Percentiles rank a stretch among this genome's conserved stretches.
These are phyloP conservation scores for Agriopis leucophaearia DNA, from an alignment of 2,888 invertebrate species.

Conservation along the genomic window DNA sequence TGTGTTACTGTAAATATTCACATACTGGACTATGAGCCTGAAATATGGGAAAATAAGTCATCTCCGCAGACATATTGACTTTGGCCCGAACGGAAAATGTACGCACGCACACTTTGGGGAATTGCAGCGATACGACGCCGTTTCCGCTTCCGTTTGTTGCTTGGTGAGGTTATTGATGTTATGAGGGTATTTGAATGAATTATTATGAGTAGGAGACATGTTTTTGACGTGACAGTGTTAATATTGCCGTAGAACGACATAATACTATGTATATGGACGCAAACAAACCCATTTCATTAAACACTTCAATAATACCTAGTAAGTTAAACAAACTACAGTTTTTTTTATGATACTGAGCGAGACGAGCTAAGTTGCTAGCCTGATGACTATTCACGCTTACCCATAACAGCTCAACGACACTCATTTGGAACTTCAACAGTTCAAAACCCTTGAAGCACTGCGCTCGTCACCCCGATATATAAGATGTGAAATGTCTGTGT, in stretches of 20 bases:
- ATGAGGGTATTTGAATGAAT: slow-evolving; percentile 27
- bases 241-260: background rate
- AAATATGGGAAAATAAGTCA: slow-evolving; percentile 85
- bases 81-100: slow-evolving; percentile 70
- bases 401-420: too few relatives aligned
- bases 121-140: slow-evolving; percentile 63
- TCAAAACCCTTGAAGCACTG: too few relatives aligned
- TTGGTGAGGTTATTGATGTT: slow-evolving; percentile 31
- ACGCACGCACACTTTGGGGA: slow-evolving; percentile 72
- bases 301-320: too few relatives aligned
- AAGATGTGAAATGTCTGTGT: too few relatives aligned
- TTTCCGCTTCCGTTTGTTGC: slow-evolving; percentile 26
- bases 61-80: slow-evolving; percentile 81
- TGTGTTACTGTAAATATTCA: slow-evolving; percentile 30
- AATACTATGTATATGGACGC: too few relatives aligned
- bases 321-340: too few relatives aligned
- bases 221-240: background rate
- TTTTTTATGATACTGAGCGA: too few relatives aligned
- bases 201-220: slow-evolving; percentile 15
- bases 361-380: too few relatives aligned
- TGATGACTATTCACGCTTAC: too few relatives aligned
- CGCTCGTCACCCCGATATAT: too few relatives aligned
- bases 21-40: slow-evolving; percentile 49
- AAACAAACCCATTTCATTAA: too few relatives aligned
- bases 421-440: too few relatives aligned